Evolutionary conservation across 1,140 invertebrate species (phyloP).

Genomic region (Drosophila sp.): DNA sequence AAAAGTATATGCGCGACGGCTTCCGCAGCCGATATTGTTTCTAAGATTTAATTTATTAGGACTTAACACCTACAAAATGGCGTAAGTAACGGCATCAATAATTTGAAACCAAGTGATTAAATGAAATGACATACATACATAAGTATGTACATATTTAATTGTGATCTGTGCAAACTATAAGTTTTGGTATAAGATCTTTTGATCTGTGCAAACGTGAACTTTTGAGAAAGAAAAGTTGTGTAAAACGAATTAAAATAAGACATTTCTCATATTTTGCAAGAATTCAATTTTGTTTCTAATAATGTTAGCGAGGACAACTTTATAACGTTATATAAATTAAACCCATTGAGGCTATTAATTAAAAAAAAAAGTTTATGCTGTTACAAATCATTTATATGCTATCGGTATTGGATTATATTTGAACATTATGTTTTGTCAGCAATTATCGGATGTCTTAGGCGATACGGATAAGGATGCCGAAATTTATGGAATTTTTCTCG

Average conservation of each 20-base stretch:
- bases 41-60: conserved; percentile 17
- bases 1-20: conserved; percentile 13
- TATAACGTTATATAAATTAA: too few relatives aligned
- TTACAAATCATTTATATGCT: neutral
- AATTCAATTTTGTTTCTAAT: too few relatives aligned
- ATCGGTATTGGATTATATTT: neutral
- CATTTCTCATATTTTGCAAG: too few relatives aligned
- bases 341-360: too few relatives aligned
- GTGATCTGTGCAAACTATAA: neutral
- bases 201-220: too few relatives aligned
- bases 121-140: neutral
- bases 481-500: too few relatives aligned
- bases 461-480: conserved; percentile 1
- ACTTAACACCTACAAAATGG: conserved; percentile 43
- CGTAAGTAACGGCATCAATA: conserved; percentile 42
- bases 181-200: too few relatives aligned
- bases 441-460: conserved; percentile 28
- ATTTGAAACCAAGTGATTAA: neutral
- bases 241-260: too few relatives aligned
- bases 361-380: neutral
- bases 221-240: too few relatives aligned
- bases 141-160: neutral
- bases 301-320: too few relatives aligned
- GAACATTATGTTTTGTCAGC: conserved; percentile 33
- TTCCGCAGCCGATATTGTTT: neutral